phyloP scores from a whole-genome alignment of 1,140 invertebrate species.

The Cotesia glomerata region DNA sequence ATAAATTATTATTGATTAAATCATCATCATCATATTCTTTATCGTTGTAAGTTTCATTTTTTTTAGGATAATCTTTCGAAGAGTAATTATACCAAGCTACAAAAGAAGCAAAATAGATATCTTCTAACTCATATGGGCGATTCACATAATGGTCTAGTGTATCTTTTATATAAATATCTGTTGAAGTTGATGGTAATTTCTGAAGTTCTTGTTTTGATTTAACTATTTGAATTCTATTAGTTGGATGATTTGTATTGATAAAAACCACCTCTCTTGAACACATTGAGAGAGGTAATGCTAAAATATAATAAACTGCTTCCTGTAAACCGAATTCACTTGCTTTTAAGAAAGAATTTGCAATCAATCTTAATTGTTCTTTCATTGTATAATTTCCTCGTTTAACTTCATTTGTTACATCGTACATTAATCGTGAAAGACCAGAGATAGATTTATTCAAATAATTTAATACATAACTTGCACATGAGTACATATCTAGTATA shows the following conservation, averaged over 20 bases:
- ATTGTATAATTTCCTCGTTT: not conserved
- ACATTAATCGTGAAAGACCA: too few species aligned
- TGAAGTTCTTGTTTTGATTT: constrained; percentile 14
- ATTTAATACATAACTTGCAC: too few species aligned
- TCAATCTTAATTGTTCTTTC: constrained; percentile 41
- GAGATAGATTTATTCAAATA: too few species aligned
- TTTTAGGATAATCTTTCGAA: not conserved
- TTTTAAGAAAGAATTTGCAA: not conserved
- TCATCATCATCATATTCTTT: constrained; percentile 15
- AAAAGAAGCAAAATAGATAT: constrained; percentile 26
- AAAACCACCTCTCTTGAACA: not conserved
- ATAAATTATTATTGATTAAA: not conserved
- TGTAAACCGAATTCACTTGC: constrained; percentile 30
- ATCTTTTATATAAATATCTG: constrained; percentile 28
- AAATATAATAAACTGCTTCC: constrained; percentile 43
- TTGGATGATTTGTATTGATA: constrained; percentile 22
- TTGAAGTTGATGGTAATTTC: constrained; percentile 10
- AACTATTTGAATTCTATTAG: constrained; percentile 16
- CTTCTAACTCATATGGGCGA: not conserved
- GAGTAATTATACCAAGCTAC: constrained; percentile 6
- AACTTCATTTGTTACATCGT: too few species aligned
- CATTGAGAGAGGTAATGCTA: constrained; percentile 36
- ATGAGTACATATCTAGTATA: constrained; percentile 23
- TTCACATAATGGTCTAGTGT: constrained; percentile 21
- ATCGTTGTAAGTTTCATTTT: not conserved